Base-by-base conservation (phyloP, 2,888 invertebrate genomes). In the Villa cingulata region DNA sequence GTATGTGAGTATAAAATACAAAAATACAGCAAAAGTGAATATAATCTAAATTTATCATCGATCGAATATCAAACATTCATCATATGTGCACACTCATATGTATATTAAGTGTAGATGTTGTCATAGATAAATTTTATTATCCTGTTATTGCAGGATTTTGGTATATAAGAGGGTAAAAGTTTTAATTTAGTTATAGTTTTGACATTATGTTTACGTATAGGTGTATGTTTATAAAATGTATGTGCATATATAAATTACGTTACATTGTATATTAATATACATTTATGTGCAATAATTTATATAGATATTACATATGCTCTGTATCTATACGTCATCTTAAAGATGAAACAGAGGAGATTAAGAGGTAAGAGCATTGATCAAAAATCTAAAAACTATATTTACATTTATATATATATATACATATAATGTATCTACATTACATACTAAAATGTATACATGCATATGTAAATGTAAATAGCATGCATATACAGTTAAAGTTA, bases 111-210 rank as follows among this genome's bases (percentile, higher is more conserved):
- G 12, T 10, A 37, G 37, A 37, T 37, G 41, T 20, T 46, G 20
- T n/a, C 17, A 38, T 48, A 27, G 29, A 37, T 14, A 32, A 45
- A 48, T 45, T 49, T 40, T 18, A 43, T 49, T 45, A 49, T 46
- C 39, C 39, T 39, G 41, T 49, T 49, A 45, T 41, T 32, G 42
- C 42, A 34, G 27, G 17, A 32, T 32, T 32, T 32, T 32, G 12
- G 12, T 32, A 32, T 32, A 32, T 3, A 7, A 12, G 12, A 32
- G 29, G 29, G 29, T 32, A 32, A 23, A 42, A 43, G 38, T 43
- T 44, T 38, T 46, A 46, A 46, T 29, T 15, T 12, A 41, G 42
- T 46, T 46, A 46, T 37, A 46, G 37, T 42, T 27, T 36, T 32
- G 9, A 12, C 6, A 9, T 27, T 27, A 27, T 27, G 6, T 27